Evolutionary conservation across 2,888 invertebrate genomes (phyloP), one percentile per base, ranked within the genome.

Genomic region (Sympetrum striolatum): DNA sequence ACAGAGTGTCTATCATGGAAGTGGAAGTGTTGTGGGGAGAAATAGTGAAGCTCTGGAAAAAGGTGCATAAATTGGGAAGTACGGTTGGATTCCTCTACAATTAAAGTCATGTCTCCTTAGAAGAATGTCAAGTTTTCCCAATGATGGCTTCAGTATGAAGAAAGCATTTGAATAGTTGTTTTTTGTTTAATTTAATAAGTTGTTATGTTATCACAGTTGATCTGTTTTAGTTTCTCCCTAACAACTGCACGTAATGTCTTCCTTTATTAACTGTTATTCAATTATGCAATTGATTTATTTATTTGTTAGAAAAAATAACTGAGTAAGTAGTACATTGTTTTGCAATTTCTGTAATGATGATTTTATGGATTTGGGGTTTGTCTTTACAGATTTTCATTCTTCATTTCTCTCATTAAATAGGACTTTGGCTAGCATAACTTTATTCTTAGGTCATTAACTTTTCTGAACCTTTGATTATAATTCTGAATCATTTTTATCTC

Each of bases 11-110:
- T 86, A 37, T 86, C 8, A n/a, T 60, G 53, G 58, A 60, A 82
- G 53, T 64, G 64, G 53, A 86, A 86, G 60, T 86, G 60, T 37
- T 86, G 60, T 37, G 37, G 53, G 86, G 58, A 86, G 82, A 58
- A 53, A 58, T 6, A 82, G 53, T 18, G 35, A 86, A 86, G 3
- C 31, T 25, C 31, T 73, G 31, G 14, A 64, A 64, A 60, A 18
- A 35, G 53, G 53, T 53, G 53, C 10, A 53, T 18, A 58, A 58
- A 35, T 37, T 64, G 37, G 37, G 86, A 86, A n/a, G 64, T 73
- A 73, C 6, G 25, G 1, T 73, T 73, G 73, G n/a, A 73, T 73
- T 73, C 73, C 31, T 31, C 14, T 5, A 31, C 25, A 31, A 31
- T 31, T 73, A 22, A n/a, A n/a, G 25, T 73, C 73, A 73, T 31